A percentile compares a stretch with the other conserved stretches of the same genome.
Conservation (phyloP, 1,140 invertebrate genomes). For the Brachionus rubens region DNA sequence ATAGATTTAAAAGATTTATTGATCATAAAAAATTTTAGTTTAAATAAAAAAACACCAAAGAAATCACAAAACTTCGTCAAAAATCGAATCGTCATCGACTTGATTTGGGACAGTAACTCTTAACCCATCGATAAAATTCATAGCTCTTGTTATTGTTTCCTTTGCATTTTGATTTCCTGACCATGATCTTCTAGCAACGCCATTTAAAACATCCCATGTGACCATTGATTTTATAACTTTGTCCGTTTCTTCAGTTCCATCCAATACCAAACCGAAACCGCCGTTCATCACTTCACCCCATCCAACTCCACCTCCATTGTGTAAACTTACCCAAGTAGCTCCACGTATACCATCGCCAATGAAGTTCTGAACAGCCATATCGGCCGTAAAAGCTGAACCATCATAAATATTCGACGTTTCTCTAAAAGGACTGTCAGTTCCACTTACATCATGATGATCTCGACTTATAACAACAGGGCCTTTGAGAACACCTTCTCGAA, state of each 20-base stretch:
- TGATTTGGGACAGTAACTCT: conserved; percentile 63
- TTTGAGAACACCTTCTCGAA: conserved; percentile 52
- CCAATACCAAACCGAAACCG: conserved; percentile 69
- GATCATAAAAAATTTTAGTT: neutral
- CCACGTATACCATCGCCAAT: conserved; percentile 69
- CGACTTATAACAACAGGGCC: conserved; percentile 67
- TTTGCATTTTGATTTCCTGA: conserved; percentile 63
- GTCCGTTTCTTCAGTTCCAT: conserved; percentile 65
- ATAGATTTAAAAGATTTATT: too few species aligned
- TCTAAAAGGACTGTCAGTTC: conserved; percentile 69
- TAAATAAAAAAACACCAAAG: neutral
- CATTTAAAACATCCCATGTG: conserved; percentile 70
- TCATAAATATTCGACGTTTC: conserved; percentile 70
- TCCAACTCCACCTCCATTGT: conserved; percentile 70
- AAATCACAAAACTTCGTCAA: neutral
- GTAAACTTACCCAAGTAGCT: conserved; percentile 70
- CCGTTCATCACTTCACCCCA: conserved; percentile 73
- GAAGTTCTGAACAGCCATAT: conserved; percentile 70
- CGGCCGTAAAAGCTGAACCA: conserved; percentile 68
- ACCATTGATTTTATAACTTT: conserved; percentile 63
- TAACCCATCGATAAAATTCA: conserved; percentile 61
- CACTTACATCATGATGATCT: conserved; percentile 72
- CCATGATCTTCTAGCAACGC: conserved; percentile 63
- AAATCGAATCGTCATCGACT: conserved; percentile 49
- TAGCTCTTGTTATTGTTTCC: conserved; percentile 62